Percentiles rank a stretch among this genome's conserved stretches.
These are phyloP conservation scores for Hemicentrotus pulcherrimus DNA, from an alignment of 35 echinoderm and acorn worm genomes.

Conservation along the genomic window DNA sequence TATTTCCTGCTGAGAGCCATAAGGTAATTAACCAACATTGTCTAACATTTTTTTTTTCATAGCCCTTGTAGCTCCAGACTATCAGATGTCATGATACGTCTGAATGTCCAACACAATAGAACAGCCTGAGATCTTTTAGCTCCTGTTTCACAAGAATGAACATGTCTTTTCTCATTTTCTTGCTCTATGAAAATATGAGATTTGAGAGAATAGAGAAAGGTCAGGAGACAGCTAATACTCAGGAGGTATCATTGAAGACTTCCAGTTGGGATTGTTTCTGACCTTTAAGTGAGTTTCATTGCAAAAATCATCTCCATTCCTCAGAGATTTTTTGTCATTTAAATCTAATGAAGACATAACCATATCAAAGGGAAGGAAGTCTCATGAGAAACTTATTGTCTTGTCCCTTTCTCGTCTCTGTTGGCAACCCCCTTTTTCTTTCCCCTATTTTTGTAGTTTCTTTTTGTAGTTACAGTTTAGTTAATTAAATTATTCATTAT, in stretches of 20 bases:
- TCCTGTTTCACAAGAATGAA: background rate
- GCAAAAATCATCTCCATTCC: background rate
- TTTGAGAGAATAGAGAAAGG: background rate
- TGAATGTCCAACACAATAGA: background rate
- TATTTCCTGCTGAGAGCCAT: too few relatives aligned
- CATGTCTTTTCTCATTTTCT: background rate
- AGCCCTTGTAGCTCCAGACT: too few relatives aligned
- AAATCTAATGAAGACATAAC: background rate
- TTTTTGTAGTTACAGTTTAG: too few relatives aligned
- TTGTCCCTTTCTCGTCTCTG: too few relatives aligned
- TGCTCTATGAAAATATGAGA: background rate
- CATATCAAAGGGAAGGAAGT: background rate
- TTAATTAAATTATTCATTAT: too few relatives aligned
- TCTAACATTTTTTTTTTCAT: too few relatives aligned
- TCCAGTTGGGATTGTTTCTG: background rate
- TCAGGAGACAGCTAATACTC: background rate
- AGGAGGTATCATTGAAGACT: background rate
- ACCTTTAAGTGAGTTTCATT: background rate
- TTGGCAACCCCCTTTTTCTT: too few relatives aligned
- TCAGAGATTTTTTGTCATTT: background rate
- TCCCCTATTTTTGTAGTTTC: too few relatives aligned
- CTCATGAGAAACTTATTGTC: background rate
- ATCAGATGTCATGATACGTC: background rate
- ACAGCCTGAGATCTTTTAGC: background rate
- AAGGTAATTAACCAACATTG: too few relatives aligned